Evolutionary conservation across 2,797 vertebrate species (phyloP).

Genomic region (Trachurus trachurus): DNA sequence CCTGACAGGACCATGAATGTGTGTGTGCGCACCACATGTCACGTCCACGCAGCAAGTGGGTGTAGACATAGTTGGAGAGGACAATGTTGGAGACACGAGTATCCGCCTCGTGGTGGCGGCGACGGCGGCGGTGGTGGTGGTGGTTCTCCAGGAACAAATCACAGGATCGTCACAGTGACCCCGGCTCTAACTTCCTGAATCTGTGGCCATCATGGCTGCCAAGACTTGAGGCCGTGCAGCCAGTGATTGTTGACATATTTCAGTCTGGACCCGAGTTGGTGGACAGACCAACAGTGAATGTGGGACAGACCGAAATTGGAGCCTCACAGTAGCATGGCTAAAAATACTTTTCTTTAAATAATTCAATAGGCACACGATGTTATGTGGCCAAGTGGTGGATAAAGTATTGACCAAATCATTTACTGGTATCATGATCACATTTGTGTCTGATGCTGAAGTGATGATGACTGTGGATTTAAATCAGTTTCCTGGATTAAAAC

Average conservation of each 20-base stretch:
- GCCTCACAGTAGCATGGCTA: constrained; percentile 7
- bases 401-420: not conserved
- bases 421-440: not conserved
- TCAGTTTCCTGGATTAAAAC: not conserved
- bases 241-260: constrained; percentile 1
- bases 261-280: not conserved
- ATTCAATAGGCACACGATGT: not conserved
- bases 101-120: not conserved
- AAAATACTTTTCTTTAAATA: constrained; percentile 20
- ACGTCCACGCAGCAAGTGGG: not conserved
- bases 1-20: not conserved
- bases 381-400: constrained; percentile 1
- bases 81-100: not conserved
- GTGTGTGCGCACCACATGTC: not conserved
- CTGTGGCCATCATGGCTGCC: not conserved
- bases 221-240: not conserved
- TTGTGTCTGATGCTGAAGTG: not conserved
- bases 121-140: not conserved
- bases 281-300: not conserved
- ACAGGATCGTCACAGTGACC: not conserved
- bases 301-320: constrained; percentile 6
- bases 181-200: not conserved
- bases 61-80: not conserved
- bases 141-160: not conserved
- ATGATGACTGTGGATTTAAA: not conserved